Percentiles rank a stretch among this genome's conserved stretches.
Conservation (phyloP, 2,888 invertebrate species). For the Mongoloraphidia duomilia region DNA sequence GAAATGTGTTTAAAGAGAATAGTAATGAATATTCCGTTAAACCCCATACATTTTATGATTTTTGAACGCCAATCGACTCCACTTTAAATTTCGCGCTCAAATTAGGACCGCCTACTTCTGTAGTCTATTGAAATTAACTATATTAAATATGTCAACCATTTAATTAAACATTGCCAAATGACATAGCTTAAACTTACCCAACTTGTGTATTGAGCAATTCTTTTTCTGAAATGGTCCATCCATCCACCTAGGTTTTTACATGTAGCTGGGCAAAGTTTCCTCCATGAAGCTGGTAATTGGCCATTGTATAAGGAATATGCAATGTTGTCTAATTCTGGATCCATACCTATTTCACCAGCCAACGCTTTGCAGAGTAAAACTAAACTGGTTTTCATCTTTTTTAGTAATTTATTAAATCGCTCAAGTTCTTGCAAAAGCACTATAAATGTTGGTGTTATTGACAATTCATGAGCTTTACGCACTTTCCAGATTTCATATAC, state of each 20-base stretch:
- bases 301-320: slow-evolving; percentile 74
- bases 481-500: slow-evolving; percentile 70
- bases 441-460: slow-evolving; percentile 69
- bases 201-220: slow-evolving; percentile 56
- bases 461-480: slow-evolving; percentile 63
- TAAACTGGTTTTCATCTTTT: slow-evolving; percentile 53
- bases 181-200: slow-evolving; percentile 44
- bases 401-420: slow-evolving; percentile 67
- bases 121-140: not conserved
- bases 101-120: no score
- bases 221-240: slow-evolving; percentile 70
- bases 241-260: slow-evolving; percentile 75
- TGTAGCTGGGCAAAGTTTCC: slow-evolving; percentile 67
- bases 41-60: no score
- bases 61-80: no score
- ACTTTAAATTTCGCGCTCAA: no score
- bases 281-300: slow-evolving; percentile 67
- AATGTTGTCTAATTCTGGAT: slow-evolving; percentile 67
- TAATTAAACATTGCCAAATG: not conserved
- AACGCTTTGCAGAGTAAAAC: slow-evolving; percentile 66
- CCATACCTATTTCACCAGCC: slow-evolving; percentile 88
- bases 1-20: no score
- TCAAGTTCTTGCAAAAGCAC: slow-evolving; percentile 83
- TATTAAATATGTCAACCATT: not conserved
- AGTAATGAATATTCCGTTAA: no score